phyloP scores from a whole-genome alignment of 2,888 invertebrate species.

The Synergus laeviventris region DNA sequence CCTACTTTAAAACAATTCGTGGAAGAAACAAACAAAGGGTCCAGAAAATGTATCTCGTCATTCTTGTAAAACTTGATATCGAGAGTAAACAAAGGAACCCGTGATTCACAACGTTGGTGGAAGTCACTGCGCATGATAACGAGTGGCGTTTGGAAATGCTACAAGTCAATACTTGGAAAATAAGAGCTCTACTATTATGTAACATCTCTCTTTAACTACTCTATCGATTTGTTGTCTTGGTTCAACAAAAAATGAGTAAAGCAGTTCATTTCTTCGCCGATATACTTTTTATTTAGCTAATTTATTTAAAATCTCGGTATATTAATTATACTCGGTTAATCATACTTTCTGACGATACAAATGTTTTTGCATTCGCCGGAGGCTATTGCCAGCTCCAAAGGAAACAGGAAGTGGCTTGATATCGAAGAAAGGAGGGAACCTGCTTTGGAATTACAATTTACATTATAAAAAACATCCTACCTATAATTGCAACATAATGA shows the following conservation, averaged over 20 bases:
- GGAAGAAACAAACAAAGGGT: neutral
- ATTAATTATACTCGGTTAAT: neutral
- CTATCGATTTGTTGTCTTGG: conserved; percentile 2
- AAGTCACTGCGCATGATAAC: conserved; percentile 38
- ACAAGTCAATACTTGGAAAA: conserved; percentile 38
- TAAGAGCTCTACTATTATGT: conserved; percentile 25
- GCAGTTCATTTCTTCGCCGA: neutral
- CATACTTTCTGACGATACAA: neutral
- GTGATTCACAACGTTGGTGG: conserved; percentile 19
- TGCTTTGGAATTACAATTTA: neutral
- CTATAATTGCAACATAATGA: neutral
- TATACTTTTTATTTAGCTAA: no score
- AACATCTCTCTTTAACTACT: conserved; percentile 3
- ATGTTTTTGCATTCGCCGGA: neutral
- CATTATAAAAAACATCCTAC: neutral
- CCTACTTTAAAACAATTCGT: neutral
- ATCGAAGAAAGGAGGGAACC: conserved; percentile 3
- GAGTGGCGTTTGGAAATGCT: conserved; percentile 33
- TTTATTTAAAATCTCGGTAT: neutral
- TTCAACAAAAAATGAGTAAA: neutral
- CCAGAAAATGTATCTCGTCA: neutral
- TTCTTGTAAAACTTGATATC: conserved; percentile 3
- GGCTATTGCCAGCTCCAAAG: conserved; percentile 7
- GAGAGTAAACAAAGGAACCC: conserved; percentile 33
- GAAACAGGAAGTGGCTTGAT: conserved; percentile 33